These are phyloP conservation scores for Brenthis ino DNA, from an alignment of 2,888 invertebrate species.

Conservation along the genomic window DNA sequence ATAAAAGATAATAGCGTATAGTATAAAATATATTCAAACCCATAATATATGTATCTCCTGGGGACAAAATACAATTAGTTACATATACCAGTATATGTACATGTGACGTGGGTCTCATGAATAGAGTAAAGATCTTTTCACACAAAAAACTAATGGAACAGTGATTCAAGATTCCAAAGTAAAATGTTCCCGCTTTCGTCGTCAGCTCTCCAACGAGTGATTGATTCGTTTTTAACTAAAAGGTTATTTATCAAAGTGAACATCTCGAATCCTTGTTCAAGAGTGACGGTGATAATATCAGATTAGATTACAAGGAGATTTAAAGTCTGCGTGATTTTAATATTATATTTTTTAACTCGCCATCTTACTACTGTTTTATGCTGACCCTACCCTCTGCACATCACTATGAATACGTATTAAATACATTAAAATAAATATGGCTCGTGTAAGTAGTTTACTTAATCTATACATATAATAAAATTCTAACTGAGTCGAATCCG, in stretches of 20 bases:
- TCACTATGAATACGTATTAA: no score
- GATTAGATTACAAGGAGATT: conserved; percentile 28
- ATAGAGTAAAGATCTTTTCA: conserved; percentile 32
- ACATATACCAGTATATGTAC: neutral
- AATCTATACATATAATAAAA: no score
- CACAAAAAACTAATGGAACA: conserved; percentile 41
- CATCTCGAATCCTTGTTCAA: conserved; percentile 38
- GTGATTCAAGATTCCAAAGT: conserved; percentile 37
- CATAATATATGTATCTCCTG: no score
- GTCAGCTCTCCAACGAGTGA: conserved; percentile 41
- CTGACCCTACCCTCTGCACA: no score
- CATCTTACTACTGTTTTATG: no score
- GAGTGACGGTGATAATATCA: conserved; percentile 26
- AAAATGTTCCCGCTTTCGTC: conserved; percentile 36
- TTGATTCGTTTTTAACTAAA: conserved; percentile 45
- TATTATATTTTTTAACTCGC: no score
- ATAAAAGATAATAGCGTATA: no score
- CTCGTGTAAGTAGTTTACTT: no score
- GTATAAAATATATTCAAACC: no score
- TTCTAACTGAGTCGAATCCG: no score
- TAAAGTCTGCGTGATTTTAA: conserved; percentile 14
- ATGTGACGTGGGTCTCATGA: conserved; percentile 35
- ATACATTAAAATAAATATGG: no score
- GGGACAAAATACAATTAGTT: no score
- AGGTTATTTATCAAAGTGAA: conserved; percentile 43